Percentiles rank a stretch among this genome's conserved stretches.
phyloP scores from a whole-genome alignment of 2,888 invertebrate genomes.

The Drosophila tripunctata region DNA sequence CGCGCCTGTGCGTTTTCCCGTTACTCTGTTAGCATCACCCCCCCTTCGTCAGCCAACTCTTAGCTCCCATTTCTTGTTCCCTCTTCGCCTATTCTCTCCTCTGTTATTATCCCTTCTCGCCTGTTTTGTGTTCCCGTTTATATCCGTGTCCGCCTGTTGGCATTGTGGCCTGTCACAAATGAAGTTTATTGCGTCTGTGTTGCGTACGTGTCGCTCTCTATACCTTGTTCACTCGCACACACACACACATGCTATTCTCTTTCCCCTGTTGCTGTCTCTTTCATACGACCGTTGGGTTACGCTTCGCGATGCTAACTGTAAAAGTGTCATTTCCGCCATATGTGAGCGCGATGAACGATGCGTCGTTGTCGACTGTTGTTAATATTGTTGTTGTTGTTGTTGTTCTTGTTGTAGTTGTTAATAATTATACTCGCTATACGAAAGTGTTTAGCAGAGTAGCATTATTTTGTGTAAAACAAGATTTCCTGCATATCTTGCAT shows the following conservation, averaged over 20 bases:
- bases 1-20: constrained; percentile 40
- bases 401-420: constrained; percentile 66
- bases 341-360: constrained; percentile 81
- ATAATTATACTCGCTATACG: constrained; percentile 54
- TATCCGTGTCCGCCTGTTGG: constrained; percentile 62
- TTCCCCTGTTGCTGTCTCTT: not conserved
- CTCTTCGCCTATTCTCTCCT: not conserved
- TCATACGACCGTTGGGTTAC: constrained; percentile 5
- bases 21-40: not conserved
- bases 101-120: constrained; percentile 1
- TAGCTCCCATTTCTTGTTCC: not conserved
- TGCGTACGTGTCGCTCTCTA: constrained; percentile 49
- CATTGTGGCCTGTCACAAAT: constrained; percentile 82
- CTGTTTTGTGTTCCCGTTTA: constrained; percentile 54
- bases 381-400: constrained; percentile 31
- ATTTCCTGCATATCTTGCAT: not conserved
- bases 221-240: constrained; percentile 1
- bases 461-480: not conserved
- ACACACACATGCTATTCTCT: not conserved
- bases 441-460: not conserved
- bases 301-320: constrained; percentile 64
- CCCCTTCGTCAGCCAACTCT: not conserved
- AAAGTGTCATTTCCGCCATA: constrained; percentile 81
- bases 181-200: constrained; percentile 83
- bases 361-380: constrained; percentile 50